Evolutionary conservation across 2,797 vertebrate species (phyloP).

Genomic region (Carduelis carduelis): DNA sequence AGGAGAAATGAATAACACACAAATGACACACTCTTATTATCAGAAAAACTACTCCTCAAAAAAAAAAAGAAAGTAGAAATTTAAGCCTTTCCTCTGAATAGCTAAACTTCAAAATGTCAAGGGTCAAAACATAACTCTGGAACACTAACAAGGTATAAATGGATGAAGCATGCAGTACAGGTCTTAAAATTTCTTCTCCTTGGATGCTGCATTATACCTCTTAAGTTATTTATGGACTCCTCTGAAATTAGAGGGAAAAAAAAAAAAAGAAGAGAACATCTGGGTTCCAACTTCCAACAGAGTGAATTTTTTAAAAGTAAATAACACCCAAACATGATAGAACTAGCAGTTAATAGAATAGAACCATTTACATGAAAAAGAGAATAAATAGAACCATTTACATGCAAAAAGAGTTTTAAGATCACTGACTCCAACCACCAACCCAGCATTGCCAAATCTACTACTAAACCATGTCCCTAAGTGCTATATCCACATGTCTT

Average conservation of each 20-base stretch:
- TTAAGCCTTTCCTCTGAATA: neutral
- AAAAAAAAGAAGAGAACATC: neutral
- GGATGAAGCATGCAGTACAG: neutral
- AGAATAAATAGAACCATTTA: too few relatives aligned
- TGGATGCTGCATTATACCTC: neutral
- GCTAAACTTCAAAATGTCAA: neutral
- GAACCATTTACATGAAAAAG: fast-evolving
- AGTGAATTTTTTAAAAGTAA: neutral
- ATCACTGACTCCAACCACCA: neutral
- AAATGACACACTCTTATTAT: neutral
- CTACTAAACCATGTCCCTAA: neutral
- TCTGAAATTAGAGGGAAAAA: neutral
- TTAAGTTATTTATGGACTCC: neutral
- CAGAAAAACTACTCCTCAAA: neutral
- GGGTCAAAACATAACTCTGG: neutral
- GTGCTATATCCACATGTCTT: neutral
- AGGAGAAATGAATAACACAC: neutral
- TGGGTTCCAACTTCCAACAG: neutral
- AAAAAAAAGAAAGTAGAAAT: neutral
- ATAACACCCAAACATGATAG: neutral
- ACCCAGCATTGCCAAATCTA: neutral
- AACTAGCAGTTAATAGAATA: neutral
- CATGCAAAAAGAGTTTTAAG: neutral
- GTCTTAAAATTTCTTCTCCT: neutral
- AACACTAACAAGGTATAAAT: neutral